These are phyloP conservation scores for Eucera pruinosa DNA, from an alignment of 2,888 invertebrate species.

Conservation along the genomic window DNA sequence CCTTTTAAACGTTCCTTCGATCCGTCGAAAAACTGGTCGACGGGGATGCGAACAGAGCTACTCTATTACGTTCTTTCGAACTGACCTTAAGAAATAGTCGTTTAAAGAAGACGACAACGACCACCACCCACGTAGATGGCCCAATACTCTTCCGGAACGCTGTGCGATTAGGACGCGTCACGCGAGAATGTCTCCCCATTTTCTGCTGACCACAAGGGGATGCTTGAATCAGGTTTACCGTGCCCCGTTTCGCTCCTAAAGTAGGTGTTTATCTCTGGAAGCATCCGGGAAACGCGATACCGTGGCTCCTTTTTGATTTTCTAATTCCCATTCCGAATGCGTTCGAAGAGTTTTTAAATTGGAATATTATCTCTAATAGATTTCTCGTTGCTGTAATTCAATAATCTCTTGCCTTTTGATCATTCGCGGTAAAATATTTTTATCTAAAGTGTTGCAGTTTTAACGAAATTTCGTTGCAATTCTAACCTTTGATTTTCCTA, in stretches of 20 bases:
- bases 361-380: too few relatives aligned
- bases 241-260: not conserved
- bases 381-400: too few relatives aligned
- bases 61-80: constrained; percentile 60
- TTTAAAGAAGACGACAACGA: constrained; percentile 34
- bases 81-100: constrained; percentile 53
- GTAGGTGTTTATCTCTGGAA: constrained; percentile 21
- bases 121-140: constrained; percentile 16
- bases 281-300: not conserved
- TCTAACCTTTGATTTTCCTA: too few relatives aligned
- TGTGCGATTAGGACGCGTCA: constrained; percentile 61
- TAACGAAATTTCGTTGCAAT: too few relatives aligned
- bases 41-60: constrained; percentile 31
- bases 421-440: too few relatives aligned
- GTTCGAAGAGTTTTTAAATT: not conserved
- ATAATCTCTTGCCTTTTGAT: too few relatives aligned
- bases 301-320: not conserved
- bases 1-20: constrained; percentile 57
- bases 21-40: constrained; percentile 20
- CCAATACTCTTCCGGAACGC: constrained; percentile 43
- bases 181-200: constrained; percentile 50
- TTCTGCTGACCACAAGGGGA: constrained; percentile 59
- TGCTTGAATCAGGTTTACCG: constrained; percentile 1
- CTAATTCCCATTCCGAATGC: not conserved
- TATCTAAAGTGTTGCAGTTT: too few relatives aligned